These are phyloP conservation scores for Leucania comma DNA, from an alignment of 2,888 invertebrate genomes.

Conservation along the genomic window DNA sequence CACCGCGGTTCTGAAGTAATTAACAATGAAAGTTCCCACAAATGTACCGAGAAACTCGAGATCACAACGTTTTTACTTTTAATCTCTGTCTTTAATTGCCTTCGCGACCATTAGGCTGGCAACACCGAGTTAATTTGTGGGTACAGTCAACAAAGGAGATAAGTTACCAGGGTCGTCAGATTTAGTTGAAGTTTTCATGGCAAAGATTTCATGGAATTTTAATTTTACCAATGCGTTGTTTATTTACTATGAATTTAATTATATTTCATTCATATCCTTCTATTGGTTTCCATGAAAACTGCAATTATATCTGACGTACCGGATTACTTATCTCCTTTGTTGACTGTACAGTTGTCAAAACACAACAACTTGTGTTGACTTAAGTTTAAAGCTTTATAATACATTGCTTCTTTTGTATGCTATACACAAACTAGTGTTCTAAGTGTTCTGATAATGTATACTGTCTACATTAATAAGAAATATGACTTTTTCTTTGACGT, in stretches of 20 bases:
- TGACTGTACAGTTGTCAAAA: constrained; percentile 32
- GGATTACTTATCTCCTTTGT: too few relatives aligned
- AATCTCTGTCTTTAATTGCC: constrained; percentile 67
- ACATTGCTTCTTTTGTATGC: constrained; percentile 30
- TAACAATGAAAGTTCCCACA: constrained; percentile 72
- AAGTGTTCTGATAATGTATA: constrained; percentile 19
- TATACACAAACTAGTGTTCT: background rate
- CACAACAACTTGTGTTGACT: constrained; percentile 20
- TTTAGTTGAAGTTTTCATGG: too few relatives aligned
- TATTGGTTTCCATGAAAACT: too few relatives aligned
- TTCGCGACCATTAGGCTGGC: constrained; percentile 59
- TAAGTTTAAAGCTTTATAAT: constrained; percentile 1
- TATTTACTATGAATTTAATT: too few relatives aligned
- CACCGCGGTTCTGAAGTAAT: constrained; percentile 62
- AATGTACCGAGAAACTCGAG: constrained; percentile 66
- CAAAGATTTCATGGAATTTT: too few relatives aligned
- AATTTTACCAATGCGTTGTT: too few relatives aligned
- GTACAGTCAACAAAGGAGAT: constrained; percentile 6
- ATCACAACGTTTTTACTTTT: constrained; percentile 68
- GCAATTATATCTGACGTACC: too few relatives aligned
- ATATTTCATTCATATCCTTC: too few relatives aligned
- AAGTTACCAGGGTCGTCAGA: too few relatives aligned
- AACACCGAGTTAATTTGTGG: constrained; percentile 49
- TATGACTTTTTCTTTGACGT: background rate
- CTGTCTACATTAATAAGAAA: constrained; percentile 1